These are phyloP conservation scores for Pachydiplax longipennis DNA, from an alignment of 2,888 invertebrate genomes.

Conservation along the genomic window DNA sequence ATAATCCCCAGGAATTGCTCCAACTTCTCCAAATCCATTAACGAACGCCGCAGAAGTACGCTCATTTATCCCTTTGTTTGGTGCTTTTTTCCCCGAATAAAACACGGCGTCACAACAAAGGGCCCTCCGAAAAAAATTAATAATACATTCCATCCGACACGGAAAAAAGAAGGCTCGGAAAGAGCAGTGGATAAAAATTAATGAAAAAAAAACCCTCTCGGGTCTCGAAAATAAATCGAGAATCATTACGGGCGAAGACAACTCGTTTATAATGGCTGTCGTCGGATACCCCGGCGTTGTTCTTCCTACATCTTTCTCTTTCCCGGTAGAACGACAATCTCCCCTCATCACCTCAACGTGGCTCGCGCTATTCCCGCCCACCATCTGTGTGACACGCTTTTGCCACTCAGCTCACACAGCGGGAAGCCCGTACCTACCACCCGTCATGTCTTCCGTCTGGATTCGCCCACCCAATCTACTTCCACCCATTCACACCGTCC, in stretches of 20 bases:
- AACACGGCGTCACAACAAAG: not conserved
- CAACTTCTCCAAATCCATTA: no score
- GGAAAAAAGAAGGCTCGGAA: not conserved
- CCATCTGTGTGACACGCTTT: conserved; percentile 31
- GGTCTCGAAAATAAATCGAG: not conserved
- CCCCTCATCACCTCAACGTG: conserved; percentile 27
- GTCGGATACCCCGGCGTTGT: not conserved
- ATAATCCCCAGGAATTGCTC: no score
- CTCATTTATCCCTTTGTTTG: not conserved
- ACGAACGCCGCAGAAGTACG: no score
- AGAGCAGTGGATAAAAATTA: not conserved
- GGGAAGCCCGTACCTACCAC: not conserved
- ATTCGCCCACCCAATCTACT: not conserved
- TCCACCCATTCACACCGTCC: not conserved
- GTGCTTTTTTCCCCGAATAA: not conserved
- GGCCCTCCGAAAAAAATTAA: not conserved
- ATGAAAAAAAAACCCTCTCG: not conserved
- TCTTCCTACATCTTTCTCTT: not conserved
- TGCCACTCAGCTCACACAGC: conserved; percentile 23
- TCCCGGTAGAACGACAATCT: not conserved
- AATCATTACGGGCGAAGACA: not conserved
- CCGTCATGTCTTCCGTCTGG: conserved; percentile 29
- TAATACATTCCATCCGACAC: not conserved
- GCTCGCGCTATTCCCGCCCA: conserved; percentile 7
- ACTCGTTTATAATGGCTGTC: conserved; percentile 16